Base-by-base conservation (phyloP, 2,888 invertebrate species). In the Diloba caeruleocephala region DNA sequence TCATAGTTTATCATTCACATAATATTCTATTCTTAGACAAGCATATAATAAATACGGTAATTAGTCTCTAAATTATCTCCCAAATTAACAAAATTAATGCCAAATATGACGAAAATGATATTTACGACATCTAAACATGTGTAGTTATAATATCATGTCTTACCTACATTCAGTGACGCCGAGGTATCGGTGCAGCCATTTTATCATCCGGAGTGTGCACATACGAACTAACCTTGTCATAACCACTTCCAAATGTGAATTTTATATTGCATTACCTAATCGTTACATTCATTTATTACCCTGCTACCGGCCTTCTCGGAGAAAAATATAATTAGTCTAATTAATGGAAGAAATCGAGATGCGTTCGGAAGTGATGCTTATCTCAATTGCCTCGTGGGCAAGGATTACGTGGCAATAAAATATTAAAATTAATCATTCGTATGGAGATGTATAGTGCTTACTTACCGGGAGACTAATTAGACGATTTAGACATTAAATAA, bases 331-430 rank as follows among this genome's bases (percentile, higher is more conserved):
- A 75, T 75, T 68, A 64, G 70, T 64, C 70, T 74, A 75, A 80
- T 79, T 74, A 74, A 70, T 69, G 66, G 70, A 71, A 78, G 67
- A 70, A 59, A 68, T 53, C 68, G 76, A 80, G 79, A 82, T 76
- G 78, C 65, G 60, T 77, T 71, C 49, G 56, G 65, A 62, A 59
- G 46, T 36, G 84, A 88, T 86, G 25, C 32, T 84, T 84, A 88
- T 88, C 85, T 82, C 60, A 69, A 72, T 80, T 75, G 73, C 78
- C 78, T 84, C 78, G 76, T 70, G 71, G 71, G 67, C 77, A 81
- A 82, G 79, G 80, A 80, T 82, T 79, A 78, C 58, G 59, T 64
- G 70, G 71, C 69, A 51, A 79, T 82, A 78, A 81, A 78, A 80
- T 64, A 56, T 56, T 41, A 66, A 67, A 77, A 71, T 61, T 70